phyloP scores from a whole-genome alignment of 2,113 vertebrate species.

The Entomyzon cyanotis region DNA sequence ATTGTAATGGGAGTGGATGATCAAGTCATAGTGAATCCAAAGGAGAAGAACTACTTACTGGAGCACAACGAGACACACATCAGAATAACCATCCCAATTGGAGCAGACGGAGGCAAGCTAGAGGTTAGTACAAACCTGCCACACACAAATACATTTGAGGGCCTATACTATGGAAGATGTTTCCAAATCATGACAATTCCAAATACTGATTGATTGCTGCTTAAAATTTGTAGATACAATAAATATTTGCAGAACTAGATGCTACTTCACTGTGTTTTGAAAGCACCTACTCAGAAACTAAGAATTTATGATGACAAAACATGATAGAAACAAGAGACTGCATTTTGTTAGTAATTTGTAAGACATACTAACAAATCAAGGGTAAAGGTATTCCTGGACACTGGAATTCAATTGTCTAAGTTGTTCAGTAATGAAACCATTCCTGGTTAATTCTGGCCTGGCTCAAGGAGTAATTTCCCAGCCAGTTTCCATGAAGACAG shows the following conservation, averaged over 20 bases:
- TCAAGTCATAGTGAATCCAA: conserved; percentile 9
- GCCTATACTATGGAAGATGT: neutral
- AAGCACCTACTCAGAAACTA: neutral
- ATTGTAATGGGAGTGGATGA: conserved; percentile 75
- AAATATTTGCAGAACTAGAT: neutral
- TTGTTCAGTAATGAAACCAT: neutral
- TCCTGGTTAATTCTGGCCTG: neutral
- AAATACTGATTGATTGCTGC: neutral
- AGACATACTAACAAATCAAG: neutral
- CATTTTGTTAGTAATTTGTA: neutral
- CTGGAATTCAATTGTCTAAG: neutral
- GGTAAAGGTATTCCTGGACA: neutral
- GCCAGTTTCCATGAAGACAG: neutral
- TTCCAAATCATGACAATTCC: neutral
- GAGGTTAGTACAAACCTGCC: neutral
- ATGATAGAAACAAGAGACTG: neutral
- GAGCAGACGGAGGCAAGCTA: conserved; percentile 75
- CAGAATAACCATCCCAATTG: conserved; percentile 74
- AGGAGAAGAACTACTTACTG: conserved; percentile 65
- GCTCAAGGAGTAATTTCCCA: neutral
- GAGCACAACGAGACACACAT: conserved; percentile 55
- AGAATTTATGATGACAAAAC: neutral
- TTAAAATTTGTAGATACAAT: neutral
- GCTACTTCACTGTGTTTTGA: neutral
- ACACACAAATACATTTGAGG: neutral